Percentiles rank a stretch among this genome's conserved stretches.
These are phyloP conservation scores for Carcina quercana DNA, from an alignment of 2,888 invertebrate genomes.

Conservation along the genomic window DNA sequence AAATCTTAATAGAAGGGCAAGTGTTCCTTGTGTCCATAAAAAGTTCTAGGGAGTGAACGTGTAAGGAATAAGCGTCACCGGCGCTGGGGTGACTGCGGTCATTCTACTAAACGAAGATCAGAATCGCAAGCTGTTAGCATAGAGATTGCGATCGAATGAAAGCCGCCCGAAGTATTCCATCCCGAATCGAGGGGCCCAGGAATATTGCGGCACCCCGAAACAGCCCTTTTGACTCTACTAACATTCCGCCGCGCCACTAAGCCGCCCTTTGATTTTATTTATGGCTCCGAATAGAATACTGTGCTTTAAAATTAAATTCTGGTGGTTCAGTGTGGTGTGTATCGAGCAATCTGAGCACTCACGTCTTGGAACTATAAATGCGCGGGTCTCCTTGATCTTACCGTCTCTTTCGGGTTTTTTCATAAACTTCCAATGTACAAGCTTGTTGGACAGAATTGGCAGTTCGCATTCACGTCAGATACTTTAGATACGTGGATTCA, in stretches of 20 bases:
- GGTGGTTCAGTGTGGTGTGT: too few species aligned
- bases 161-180: constrained; percentile 67
- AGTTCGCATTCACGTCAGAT: too few species aligned
- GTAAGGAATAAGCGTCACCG: constrained; percentile 70
- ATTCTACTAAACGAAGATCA: constrained; percentile 75
- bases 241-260: constrained; percentile 51
- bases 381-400: too few species aligned
- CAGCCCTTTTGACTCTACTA: constrained; percentile 58
- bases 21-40: constrained; percentile 60
- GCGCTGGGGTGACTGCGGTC: constrained; percentile 69
- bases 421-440: too few species aligned
- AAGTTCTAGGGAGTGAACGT: constrained; percentile 67
- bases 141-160: constrained; percentile 73
- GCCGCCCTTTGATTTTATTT: constrained; percentile 57
- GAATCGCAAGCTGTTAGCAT: constrained; percentile 74
- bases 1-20: constrained; percentile 52
- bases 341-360: too few species aligned
- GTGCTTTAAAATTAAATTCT: constrained; percentile 34
- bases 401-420: too few species aligned
- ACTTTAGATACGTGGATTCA: too few species aligned
- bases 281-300: constrained; percentile 36
- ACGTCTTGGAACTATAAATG: too few species aligned
- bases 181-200: constrained; percentile 60
- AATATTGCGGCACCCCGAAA: constrained; percentile 65
- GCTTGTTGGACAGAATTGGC: too few species aligned